These are phyloP conservation scores for Pipistrellus kuhlii DNA, from an alignment of 2,797 vertebrate genomes.

Conservation along the genomic window DNA sequence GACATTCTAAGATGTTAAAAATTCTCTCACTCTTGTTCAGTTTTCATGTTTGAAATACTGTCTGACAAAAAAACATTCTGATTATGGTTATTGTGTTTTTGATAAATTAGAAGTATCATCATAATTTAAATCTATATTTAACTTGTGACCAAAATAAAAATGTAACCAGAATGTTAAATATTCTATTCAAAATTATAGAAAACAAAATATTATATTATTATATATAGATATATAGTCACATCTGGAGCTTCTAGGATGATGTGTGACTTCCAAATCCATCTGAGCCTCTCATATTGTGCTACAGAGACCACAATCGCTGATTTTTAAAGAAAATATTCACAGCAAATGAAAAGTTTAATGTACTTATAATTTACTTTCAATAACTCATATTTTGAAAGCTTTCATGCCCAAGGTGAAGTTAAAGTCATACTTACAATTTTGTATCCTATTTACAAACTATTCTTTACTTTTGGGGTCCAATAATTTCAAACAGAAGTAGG, in stretches of 20 bases:
- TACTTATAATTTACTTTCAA: conserved; percentile 44
- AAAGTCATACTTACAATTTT: conserved; percentile 35
- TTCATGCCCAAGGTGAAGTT: not conserved
- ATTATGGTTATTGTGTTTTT: not conserved
- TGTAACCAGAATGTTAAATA: conserved; percentile 22
- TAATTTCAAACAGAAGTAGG: conserved; percentile 53
- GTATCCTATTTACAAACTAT: conserved; percentile 27
- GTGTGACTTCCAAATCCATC: not conserved
- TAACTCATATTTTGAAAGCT: conserved; percentile 44
- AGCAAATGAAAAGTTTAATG: not conserved
- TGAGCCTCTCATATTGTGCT: not conserved
- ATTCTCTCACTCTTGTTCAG: not conserved
- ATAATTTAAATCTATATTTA: conserved; percentile 34
- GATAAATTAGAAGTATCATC: not conserved
- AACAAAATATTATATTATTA: not conserved
- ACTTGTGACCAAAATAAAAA: conserved; percentile 27
- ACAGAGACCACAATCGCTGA: not conserved
- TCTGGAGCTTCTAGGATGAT: not conserved
- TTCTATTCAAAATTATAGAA: not conserved
- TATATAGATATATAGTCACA: not conserved
- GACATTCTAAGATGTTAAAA: not conserved
- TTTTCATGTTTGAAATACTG: not conserved
- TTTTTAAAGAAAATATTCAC: conserved; percentile 41
- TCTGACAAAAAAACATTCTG: not conserved
- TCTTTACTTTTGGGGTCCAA: conserved; percentile 36